These are phyloP conservation scores for Chionomys nivalis DNA, from an alignment of 2,113 vertebrate genomes.

Conservation along the genomic window DNA sequence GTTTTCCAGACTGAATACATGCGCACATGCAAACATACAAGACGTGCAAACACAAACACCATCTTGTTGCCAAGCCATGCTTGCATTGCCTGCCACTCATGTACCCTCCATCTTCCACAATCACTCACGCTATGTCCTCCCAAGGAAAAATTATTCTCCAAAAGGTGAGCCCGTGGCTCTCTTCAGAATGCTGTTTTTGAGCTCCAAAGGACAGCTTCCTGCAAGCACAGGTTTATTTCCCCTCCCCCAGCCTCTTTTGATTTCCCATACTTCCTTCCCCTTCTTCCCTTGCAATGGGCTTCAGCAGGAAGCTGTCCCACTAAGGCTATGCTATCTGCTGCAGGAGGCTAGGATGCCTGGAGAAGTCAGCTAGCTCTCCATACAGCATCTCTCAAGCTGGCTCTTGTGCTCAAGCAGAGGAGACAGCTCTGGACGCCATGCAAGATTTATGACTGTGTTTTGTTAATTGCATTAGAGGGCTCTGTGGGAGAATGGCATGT, in stretches of 20 bases:
- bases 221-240: not conserved
- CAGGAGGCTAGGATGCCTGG: not conserved
- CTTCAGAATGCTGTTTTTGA: not conserved
- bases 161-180: not conserved
- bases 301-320: not conserved
- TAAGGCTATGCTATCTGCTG: no score
- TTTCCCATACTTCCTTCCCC: not conserved
- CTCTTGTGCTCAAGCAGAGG: not conserved
- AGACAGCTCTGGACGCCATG: not conserved
- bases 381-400: not conserved
- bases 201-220: not conserved
- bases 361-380: not conserved
- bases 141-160: not conserved
- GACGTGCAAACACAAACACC: slow-evolving; percentile 9
- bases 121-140: not conserved
- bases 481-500: not conserved
- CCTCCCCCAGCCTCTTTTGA: not conserved
- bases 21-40: not conserved
- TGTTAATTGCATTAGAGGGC: slow-evolving; percentile 56
- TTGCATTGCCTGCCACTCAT: no score
- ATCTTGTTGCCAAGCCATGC: not conserved
- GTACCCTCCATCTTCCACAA: not conserved
- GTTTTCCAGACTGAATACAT: slow-evolving; percentile 57
- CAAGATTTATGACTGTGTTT: slow-evolving; percentile 61
- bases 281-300: not conserved